Evolutionary conservation across 2,888 invertebrate species (phyloP).

Genomic region (Parelbella ahira): DNA sequence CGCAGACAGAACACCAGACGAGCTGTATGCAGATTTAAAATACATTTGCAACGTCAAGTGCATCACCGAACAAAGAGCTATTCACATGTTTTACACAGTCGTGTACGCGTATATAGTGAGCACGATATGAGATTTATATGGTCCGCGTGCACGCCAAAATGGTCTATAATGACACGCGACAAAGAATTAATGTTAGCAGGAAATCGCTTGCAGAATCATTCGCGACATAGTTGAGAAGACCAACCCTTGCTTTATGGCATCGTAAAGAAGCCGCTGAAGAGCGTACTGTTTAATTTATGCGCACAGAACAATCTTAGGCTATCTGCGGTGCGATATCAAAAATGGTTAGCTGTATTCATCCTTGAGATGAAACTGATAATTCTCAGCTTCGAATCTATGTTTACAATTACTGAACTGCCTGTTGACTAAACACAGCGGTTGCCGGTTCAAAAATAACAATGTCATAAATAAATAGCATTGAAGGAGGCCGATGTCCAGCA

Average conservation of each 20-base stretch:
- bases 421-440: too few relatives aligned
- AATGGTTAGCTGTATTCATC: constrained; percentile 21
- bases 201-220: constrained; percentile 10
- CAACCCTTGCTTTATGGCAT: constrained; percentile 29
- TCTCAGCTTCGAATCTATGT: constrained; percentile 1
- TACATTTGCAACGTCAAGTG: constrained; percentile 26
- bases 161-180: neutral
- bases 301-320: constrained; percentile 28
- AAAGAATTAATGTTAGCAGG: constrained; percentile 8
- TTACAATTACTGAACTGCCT: too few relatives aligned
- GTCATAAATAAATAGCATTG: too few relatives aligned
- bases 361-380: constrained; percentile 20
- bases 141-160: constrained; percentile 6
- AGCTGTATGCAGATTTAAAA: constrained; percentile 23
- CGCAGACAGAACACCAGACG: constrained; percentile 25
- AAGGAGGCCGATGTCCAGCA: too few relatives aligned
- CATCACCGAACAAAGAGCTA: constrained; percentile 32
- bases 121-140: constrained; percentile 15
- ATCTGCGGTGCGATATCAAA: constrained; percentile 32
- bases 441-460: too few relatives aligned
- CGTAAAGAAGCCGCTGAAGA: constrained; percentile 30
- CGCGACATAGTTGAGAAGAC: constrained; percentile 20
- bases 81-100: constrained; percentile 28
- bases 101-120: constrained; percentile 8
- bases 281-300: constrained; percentile 33